Base-by-base conservation (phyloP, 2,113 vertebrate species). In the Oxyruncus cristatus region DNA sequence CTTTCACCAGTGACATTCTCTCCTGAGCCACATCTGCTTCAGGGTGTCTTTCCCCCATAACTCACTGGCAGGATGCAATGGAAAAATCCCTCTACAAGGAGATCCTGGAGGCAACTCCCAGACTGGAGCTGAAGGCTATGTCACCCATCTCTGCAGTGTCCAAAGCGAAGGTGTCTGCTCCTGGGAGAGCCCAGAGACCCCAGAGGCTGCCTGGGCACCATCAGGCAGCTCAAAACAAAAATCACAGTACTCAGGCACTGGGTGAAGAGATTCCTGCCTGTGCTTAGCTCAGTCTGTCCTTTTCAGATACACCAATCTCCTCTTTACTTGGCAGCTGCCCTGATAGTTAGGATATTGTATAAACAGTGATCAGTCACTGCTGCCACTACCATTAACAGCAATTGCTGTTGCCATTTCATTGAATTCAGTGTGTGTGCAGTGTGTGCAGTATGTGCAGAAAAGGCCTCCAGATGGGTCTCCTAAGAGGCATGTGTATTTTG, bases 271-370 rank as follows among this genome's bases (percentile, higher is more conserved):
- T 71, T 56, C 42, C 58, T 72, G 62, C n/a, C 58, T 65, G 22
- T 72, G 27, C 22, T 65, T 39, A 44, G 23, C 12, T 70, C 41
- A 66, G 33, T 30, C 27, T 59, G 14, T 76, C 23, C 19, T 46
- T 77, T 81, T 71, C 52, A 39, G 56, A 42, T 28, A 62, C 5
- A 63, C 2, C 0, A 4, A 37, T 58, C 37, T 88, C 62, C 52
- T 93, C 71, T 87, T 85, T 65, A 63, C 81, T 88, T 94, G 93
- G 88, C 82, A 85, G 17, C 53, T 88, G 53, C 66, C 65, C 44
- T 95, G 73, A 88, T 68, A 63, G 55, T 32, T 76, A 68, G 89
- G 81, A 71, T 81, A 35, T 55, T 89, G 61, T 76, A 72, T 72
- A 85, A 88, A 79, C 74, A 92, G 62, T 44, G 52, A 75, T 76